Conservation (phyloP, 2,888 invertebrate genomes). For the Poecilobothrus nobilitatus region DNA sequence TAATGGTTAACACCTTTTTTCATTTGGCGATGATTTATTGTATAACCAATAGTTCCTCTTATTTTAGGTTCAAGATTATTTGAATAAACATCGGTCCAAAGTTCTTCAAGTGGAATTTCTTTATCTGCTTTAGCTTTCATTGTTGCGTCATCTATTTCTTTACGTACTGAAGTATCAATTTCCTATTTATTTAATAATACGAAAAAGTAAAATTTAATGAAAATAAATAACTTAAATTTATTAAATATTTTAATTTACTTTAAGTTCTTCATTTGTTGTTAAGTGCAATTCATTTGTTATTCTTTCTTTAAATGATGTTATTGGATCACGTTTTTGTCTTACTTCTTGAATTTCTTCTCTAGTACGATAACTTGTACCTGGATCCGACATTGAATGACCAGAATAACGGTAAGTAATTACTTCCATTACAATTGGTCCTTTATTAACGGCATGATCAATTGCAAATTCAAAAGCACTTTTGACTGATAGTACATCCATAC, state of each 20-base stretch:
- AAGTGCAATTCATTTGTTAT: conserved; percentile 48
- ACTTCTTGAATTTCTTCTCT: conserved; percentile 92
- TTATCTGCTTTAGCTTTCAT: conserved; percentile 61
- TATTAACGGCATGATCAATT: conserved; percentile 48
- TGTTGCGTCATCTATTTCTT: conserved; percentile 70
- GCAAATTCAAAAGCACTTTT: conserved; percentile 75
- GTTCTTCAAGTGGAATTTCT: conserved; percentile 62
- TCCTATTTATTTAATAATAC: conserved; percentile 45
- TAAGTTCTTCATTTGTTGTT: conserved; percentile 62
- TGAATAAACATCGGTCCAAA: conserved; percentile 64
- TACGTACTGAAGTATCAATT: conserved; percentile 70
- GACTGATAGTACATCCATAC: conserved; percentile 72
- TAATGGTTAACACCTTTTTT: background rate
- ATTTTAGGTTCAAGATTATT: conserved; percentile 13
- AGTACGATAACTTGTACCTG: conserved; percentile 88
- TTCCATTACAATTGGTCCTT: conserved; percentile 81
- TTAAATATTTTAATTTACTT: conserved; percentile 55
- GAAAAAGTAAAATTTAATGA: background rate
- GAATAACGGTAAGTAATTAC: conserved; percentile 90
- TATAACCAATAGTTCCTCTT: background rate
- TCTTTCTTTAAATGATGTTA: conserved; percentile 86
- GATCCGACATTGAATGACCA: conserved; percentile 99
- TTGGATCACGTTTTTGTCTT: conserved; percentile 85
- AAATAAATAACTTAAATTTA: background rate
- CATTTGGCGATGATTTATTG: background rate